Evolutionary conservation across 2,888 invertebrate species (phyloP).

Genomic region (Sminthurinus aureus): DNA sequence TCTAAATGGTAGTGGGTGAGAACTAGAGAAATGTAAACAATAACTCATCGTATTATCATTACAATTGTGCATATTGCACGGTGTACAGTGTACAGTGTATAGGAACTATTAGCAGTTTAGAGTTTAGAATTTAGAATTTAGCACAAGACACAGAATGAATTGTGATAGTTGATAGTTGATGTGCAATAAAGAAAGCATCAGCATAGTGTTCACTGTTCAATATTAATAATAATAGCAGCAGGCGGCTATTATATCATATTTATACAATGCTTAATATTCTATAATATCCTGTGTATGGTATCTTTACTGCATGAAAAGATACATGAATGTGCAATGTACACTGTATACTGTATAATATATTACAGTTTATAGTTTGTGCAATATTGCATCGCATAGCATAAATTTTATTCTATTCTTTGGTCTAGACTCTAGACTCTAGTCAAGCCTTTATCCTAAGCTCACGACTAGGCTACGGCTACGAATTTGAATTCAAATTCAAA

Average conservation of each 20-base stretch:
- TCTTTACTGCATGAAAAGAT: too few species aligned
- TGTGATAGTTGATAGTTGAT: too few species aligned
- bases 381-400: neutral
- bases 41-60: constrained; percentile 17
- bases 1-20: neutral
- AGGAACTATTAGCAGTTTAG: too few species aligned
- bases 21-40: neutral
- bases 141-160: too few species aligned
- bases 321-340: neutral
- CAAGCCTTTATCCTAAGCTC: neutral
- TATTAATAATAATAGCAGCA: too few species aligned
- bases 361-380: neutral
- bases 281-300: too few species aligned
- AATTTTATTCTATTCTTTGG: neutral
- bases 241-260: too few species aligned
- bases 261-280: too few species aligned
- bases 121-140: too few species aligned
- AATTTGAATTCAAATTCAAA: neutral
- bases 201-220: neutral
- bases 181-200: neutral
- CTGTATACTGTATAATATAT: neutral
- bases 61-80: neutral
- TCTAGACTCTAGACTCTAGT: neutral
- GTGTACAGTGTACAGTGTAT: neutral
- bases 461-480: neutral